These are phyloP conservation scores for Petrocephalus microphthalmus DNA, from an alignment of 2,113 vertebrate species.

Conservation along the genomic window DNA sequence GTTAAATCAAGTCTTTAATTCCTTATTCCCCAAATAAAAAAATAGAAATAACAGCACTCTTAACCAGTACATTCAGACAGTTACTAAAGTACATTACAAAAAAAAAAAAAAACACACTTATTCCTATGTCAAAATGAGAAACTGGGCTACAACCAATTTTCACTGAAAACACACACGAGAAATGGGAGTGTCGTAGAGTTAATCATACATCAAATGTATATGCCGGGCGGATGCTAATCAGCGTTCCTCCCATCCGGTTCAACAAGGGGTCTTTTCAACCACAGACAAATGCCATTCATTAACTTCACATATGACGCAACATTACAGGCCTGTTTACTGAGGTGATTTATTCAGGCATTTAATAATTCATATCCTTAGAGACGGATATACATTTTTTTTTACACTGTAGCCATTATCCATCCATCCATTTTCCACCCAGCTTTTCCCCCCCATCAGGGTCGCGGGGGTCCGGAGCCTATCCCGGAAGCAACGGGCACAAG, in stretches of 20 bases:
- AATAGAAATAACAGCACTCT: not conserved
- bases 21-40: not conserved
- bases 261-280: not conserved
- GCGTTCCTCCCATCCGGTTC: not conserved
- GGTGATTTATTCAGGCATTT: not conserved
- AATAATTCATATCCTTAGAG: not conserved
- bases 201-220: not conserved
- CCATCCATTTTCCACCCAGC: too few relatives aligned
- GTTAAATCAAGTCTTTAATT: not conserved
- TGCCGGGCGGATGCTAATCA: not conserved
- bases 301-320: not conserved
- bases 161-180: not conserved
- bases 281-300: not conserved
- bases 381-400: not conserved
- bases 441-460: too few relatives aligned
- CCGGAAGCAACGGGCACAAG: too few relatives aligned
- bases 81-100: not conserved
- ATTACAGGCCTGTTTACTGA: not conserved
- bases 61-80: not conserved
- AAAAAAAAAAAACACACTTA: not conserved
- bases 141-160: not conserved
- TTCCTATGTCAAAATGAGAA: not conserved
- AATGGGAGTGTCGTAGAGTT: not conserved
- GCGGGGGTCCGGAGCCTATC: too few relatives aligned
- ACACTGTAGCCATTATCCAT: not conserved